Base-by-base conservation (phyloP, 2,797 vertebrate genomes). In the Halcyon leucocephala region DNA sequence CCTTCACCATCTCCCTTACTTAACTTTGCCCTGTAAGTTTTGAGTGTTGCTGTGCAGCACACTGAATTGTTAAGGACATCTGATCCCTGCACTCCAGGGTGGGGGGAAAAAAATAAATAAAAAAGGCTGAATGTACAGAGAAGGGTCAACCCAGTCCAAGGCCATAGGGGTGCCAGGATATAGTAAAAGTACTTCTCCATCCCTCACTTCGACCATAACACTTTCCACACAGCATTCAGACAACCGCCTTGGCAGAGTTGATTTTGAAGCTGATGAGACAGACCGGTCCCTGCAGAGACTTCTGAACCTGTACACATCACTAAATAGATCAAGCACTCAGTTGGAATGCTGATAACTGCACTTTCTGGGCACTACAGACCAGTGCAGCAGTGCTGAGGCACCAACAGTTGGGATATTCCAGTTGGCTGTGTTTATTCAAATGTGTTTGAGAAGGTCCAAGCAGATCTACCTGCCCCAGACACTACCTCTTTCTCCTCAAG, bases 401-500 rank as follows among this genome's bases (percentile, higher is more conserved):
- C 41, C 15, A 12, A 14, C 44, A 88, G 35, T 57, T 72, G 62
- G 64, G 39, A 26, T 70, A 87, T 87, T 90, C 78, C 84, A 67
- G 57, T 14, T 74, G 84, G 84, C 55, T 48, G 3, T 70, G 51
- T 86, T 94, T 96, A 95, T 95, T 89, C 78, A 91, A 94, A 82
- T 37, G 49, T 2, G 14, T 74, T 61, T 96, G 79, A 91, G 37
- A 92, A 93, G 64, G 79, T 67, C 57, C 78, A 94, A 89, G 86
- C 92, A 89, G 67, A 16, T 48, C 73, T 67, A 92, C 86, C 90
- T 92, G 81, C 78, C 57, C 74, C 64, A 94, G 78, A 94, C 92
- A 89, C 95, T 91, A 37, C 76, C n/a, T 91, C 94, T 70, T 96
- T 91, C 66, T 88, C 70, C 85, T 91, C 37, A 54, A 95, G 62